These are phyloP conservation scores for Drosophila villosipedis DNA, from an alignment of 2,888 invertebrate species.

Conservation along the genomic window DNA sequence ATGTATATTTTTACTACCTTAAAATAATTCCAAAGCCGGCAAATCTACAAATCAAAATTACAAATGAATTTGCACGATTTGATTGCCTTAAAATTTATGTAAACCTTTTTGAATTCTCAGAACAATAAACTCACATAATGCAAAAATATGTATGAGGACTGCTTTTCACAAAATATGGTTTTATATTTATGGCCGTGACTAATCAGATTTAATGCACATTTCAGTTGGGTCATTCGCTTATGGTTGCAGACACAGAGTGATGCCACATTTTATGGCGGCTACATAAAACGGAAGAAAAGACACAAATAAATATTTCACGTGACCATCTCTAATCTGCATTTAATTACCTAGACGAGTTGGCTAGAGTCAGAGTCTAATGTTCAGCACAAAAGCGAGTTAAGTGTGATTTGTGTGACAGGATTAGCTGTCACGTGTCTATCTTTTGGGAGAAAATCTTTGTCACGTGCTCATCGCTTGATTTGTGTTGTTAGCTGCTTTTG, in stretches of 20 bases:
- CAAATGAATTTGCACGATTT: neutral
- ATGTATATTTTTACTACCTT: neutral
- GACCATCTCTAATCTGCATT: conserved; percentile 52
- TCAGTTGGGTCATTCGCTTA: conserved; percentile 17
- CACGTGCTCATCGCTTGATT: conserved; percentile 54
- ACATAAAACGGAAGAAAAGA: conserved; percentile 16
- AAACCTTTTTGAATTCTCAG: neutral
- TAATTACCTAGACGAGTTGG: conserved; percentile 41
- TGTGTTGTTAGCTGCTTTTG: conserved; percentile 18
- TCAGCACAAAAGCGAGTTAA: conserved; percentile 34
- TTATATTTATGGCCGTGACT: conserved; percentile 28
- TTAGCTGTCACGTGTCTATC: conserved; percentile 57
- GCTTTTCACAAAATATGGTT: conserved; percentile 8
- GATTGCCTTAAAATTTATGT: neutral
- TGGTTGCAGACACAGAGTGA: conserved; percentile 5
- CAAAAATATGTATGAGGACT: neutral
- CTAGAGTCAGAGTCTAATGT: neutral
- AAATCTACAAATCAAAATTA: neutral
- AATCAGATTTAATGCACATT: conserved; percentile 43
- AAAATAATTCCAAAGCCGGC: neutral
- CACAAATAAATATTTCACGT: conserved; percentile 32
- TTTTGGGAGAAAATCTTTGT: conserved; percentile 43
- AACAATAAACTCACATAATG: neutral
- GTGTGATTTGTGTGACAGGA: conserved; percentile 64
- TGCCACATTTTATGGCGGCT: conserved; percentile 30